These are phyloP conservation scores for Myrmecobius fasciatus DNA, from an alignment of 2,113 vertebrate species.

Conservation along the genomic window DNA sequence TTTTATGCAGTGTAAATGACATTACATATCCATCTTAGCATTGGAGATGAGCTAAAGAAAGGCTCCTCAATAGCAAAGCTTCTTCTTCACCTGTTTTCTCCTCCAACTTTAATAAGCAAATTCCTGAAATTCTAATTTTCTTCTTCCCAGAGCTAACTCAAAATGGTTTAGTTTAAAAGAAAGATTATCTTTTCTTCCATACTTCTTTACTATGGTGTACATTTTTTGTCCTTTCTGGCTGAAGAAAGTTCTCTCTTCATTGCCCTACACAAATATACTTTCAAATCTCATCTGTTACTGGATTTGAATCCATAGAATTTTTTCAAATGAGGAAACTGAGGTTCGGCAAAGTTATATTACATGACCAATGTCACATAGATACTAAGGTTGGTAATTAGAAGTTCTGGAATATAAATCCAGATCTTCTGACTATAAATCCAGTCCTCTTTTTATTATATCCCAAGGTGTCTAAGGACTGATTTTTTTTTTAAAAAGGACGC, in stretches of 20 bases:
- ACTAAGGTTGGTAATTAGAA: not conserved
- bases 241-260: not conserved
- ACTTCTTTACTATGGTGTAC: not conserved
- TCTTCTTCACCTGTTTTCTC: not conserved
- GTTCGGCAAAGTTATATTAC: not conserved
- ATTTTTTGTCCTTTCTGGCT: not conserved
- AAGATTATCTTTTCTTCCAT: not conserved
- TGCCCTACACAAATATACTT: not conserved
- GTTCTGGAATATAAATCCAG: not conserved
- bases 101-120: not conserved
- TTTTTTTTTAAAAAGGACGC: not conserved
- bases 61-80: not conserved
- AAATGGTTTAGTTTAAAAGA: not conserved
- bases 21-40: not conserved
- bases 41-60: not conserved
- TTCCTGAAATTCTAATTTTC: not conserved
- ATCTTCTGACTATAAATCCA: not conserved
- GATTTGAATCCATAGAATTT: not conserved
- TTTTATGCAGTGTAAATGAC: not conserved
- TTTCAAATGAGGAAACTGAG: not conserved
- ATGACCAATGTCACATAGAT: not conserved
- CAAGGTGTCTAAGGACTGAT: not conserved
- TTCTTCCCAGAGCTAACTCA: not conserved
- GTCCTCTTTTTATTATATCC: not conserved
- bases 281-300: not conserved